phyloP scores from a whole-genome alignment of 2,888 invertebrate genomes.

The Callinectes sapidus region DNA sequence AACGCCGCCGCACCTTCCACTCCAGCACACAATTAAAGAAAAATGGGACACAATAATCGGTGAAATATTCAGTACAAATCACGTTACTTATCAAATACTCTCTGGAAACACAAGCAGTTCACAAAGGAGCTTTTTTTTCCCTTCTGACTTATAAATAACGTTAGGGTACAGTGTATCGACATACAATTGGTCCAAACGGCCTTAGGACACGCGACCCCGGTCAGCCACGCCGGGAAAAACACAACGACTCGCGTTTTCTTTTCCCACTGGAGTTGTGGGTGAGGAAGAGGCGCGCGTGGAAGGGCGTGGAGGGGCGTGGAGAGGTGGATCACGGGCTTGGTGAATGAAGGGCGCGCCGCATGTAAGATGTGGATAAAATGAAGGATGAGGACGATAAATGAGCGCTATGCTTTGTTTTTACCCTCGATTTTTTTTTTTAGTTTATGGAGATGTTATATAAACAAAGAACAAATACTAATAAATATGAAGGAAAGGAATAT shows the following conservation, averaged over 20 bases:
- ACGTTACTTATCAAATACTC: constrained; percentile 60
- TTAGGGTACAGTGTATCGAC: constrained; percentile 60
- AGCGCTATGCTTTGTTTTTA: constrained; percentile 1
- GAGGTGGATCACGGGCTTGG: neutral
- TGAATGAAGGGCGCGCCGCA: neutral
- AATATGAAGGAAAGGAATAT: constrained; percentile 4
- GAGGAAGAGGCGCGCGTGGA: neutral
- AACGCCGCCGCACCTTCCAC: neutral
- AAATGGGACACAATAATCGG: constrained; percentile 47
- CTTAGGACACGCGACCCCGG: constrained; percentile 50
- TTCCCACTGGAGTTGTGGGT: neutral
- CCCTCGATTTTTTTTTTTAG: neutral
- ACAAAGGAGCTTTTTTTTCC: constrained; percentile 57
- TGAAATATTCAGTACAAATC: constrained; percentile 61
- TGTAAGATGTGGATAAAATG: neutral
- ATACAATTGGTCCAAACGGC: constrained; percentile 67
- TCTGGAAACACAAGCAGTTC: constrained; percentile 57
- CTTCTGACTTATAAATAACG: constrained; percentile 66
- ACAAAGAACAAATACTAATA: constrained; percentile 23
- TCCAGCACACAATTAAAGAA: constrained; percentile 52
- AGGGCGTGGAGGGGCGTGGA: neutral
- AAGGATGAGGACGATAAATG: neutral
- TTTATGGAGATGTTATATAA: neutral
- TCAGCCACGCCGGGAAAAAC: constrained; percentile 41
- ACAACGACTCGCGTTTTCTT: constrained; percentile 12